phyloP scores from a whole-genome alignment of 2,888 invertebrate species.

The Brenthis hecate region DNA sequence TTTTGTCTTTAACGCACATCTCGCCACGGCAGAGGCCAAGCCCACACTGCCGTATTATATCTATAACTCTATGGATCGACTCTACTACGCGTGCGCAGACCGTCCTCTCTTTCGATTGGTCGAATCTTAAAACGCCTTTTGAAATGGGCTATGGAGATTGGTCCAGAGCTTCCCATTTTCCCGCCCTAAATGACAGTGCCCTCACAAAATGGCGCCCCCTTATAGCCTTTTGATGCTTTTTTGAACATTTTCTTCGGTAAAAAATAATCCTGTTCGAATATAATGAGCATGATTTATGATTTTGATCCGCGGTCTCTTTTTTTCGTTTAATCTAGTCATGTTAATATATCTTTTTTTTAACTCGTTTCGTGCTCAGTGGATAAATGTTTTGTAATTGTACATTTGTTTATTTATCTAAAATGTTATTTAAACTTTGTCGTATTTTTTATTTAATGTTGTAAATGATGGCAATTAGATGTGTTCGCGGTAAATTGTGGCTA shows the following conservation, averaged over 20 bases:
- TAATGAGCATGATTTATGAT: constrained; percentile 82
- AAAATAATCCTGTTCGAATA: constrained; percentile 81
- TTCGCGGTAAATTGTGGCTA: background rate
- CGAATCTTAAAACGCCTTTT: constrained; percentile 67
- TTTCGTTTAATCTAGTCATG: constrained; percentile 73
- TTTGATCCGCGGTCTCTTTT: constrained; percentile 69
- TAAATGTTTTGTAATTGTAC: constrained; percentile 39
- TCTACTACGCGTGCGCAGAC: constrained; percentile 74
- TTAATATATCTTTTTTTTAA: constrained; percentile 75
- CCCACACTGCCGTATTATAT: constrained; percentile 79
- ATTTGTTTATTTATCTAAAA: constrained; percentile 39
- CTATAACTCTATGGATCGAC: constrained; percentile 78
- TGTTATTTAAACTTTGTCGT: constrained; percentile 30
- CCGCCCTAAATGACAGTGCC: constrained; percentile 72
- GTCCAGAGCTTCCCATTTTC: constrained; percentile 61
- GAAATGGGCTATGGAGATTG: constrained; percentile 55
- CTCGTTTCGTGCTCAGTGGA: constrained; percentile 45
- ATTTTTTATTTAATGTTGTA: constrained; percentile 22
- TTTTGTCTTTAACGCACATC: constrained; percentile 55
- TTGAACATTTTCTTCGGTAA: constrained; percentile 79
- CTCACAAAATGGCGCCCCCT: constrained; percentile 80
- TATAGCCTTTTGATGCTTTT: constrained; percentile 79
- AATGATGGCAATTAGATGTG: constrained; percentile 9
- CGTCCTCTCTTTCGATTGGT: constrained; percentile 63
- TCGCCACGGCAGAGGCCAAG: constrained; percentile 68